Conservation (phyloP, 2,113 vertebrate species). For the Brachirus orientalis region DNA sequence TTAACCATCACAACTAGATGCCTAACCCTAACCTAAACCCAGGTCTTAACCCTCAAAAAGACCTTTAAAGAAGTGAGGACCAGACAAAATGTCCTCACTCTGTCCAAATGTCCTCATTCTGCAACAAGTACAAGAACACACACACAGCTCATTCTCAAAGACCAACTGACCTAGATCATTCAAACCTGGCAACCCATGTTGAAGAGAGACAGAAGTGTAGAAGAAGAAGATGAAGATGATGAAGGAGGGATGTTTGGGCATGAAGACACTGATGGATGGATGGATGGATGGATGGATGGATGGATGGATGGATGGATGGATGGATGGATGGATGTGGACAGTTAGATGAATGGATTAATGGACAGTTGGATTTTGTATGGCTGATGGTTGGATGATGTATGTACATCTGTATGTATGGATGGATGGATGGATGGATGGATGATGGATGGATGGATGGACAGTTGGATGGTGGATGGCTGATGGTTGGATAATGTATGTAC, state of each 20-base stretch:
- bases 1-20: no score
- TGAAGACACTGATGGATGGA: no score
- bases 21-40: no score
- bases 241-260: no score
- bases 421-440: not conserved
- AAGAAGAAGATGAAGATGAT: conserved; percentile 23
- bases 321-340: not conserved
- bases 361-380: no score
- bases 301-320: not conserved
- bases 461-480: not conserved
- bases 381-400: no score
- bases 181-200: conserved; percentile 41
- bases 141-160: conserved; percentile 20
- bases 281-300: not conserved
- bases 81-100: no score
- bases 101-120: no score
- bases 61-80: no score
- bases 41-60: no score
- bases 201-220: conserved; percentile 12
- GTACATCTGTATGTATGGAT: no score
- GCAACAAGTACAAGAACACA: no score
- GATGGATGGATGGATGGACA: not conserved
- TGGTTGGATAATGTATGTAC: not conserved
- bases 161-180: conserved; percentile 65
- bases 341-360: not conserved